Percentiles rank a stretch among this genome's conserved stretches.
Evolutionary conservation across 1,140 invertebrate genomes (phyloP).

Genomic region (Aphis gossypii): DNA sequence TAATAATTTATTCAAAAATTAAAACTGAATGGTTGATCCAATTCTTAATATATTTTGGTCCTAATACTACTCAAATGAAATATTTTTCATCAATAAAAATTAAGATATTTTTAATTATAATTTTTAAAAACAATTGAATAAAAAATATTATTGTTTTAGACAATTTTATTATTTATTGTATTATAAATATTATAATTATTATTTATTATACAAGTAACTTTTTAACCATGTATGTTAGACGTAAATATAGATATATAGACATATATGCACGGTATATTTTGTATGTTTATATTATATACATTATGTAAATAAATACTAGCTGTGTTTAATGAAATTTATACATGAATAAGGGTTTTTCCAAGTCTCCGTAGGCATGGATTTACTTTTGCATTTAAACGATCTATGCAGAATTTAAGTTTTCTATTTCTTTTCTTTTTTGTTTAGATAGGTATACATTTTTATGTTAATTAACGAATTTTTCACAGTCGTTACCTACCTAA

Average conservation of each 20-base stretch:
- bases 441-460: not conserved
- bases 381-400: not conserved
- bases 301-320: not conserved
- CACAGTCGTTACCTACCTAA: not conserved
- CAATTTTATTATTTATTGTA: not conserved
- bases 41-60: too few relatives aligned
- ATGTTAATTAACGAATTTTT: not conserved
- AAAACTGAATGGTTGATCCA: too few relatives aligned
- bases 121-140: too few relatives aligned
- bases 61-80: too few relatives aligned
- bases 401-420: not conserved
- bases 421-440: not conserved
- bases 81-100: too few relatives aligned
- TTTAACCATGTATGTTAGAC: too few relatives aligned
- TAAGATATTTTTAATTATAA: too few relatives aligned
- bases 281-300: not conserved
- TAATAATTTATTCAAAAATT: too few relatives aligned
- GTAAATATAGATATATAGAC: too few relatives aligned
- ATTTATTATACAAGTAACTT: too few relatives aligned
- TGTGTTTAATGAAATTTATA: not conserved
- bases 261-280: not conserved
- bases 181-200: too few relatives aligned
- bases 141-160: not conserved
- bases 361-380: not conserved
- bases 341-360: not conserved